Conservation (phyloP, 2,113 vertebrate genomes). For the Sula dactylatra region DNA sequence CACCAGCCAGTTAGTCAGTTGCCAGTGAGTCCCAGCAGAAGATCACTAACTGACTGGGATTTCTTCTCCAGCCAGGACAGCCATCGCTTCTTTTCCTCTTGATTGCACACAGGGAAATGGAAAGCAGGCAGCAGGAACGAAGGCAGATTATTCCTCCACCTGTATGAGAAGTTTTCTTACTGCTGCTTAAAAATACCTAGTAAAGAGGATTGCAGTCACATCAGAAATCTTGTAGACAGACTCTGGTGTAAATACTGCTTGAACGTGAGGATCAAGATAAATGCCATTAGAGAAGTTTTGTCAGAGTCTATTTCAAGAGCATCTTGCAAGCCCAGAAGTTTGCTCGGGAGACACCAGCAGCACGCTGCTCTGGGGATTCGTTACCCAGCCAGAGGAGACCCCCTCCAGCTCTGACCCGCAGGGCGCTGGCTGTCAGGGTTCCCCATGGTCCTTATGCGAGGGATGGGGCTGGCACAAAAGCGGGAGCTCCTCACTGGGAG, state of each 20-base stretch:
- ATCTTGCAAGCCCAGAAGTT: neutral
- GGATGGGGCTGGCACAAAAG: neutral
- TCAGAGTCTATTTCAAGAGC: neutral
- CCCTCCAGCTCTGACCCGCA: neutral
- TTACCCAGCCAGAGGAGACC: fast-evolving
- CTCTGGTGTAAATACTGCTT: neutral
- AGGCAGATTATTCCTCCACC: neutral
- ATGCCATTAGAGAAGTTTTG: fast-evolving
- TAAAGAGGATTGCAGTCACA: neutral
- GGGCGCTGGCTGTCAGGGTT: neutral
- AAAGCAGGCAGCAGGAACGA: neutral
- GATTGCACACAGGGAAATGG: neutral
- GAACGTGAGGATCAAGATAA: neutral
- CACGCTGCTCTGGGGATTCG: fast-evolving
- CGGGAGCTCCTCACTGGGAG: neutral
- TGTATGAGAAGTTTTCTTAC: neutral
- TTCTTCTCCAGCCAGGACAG: neutral
- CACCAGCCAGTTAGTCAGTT: neutral
- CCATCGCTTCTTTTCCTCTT: neutral
- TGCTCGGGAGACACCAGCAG: too few relatives aligned
- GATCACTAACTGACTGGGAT: too few relatives aligned
- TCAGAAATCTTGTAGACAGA: neutral
- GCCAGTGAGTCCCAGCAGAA: neutral
- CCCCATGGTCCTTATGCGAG: fast-evolving
- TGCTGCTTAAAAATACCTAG: neutral